phyloP scores from a whole-genome alignment of 2,113 vertebrate genomes.

The Petrocephalus zakoni region DNA sequence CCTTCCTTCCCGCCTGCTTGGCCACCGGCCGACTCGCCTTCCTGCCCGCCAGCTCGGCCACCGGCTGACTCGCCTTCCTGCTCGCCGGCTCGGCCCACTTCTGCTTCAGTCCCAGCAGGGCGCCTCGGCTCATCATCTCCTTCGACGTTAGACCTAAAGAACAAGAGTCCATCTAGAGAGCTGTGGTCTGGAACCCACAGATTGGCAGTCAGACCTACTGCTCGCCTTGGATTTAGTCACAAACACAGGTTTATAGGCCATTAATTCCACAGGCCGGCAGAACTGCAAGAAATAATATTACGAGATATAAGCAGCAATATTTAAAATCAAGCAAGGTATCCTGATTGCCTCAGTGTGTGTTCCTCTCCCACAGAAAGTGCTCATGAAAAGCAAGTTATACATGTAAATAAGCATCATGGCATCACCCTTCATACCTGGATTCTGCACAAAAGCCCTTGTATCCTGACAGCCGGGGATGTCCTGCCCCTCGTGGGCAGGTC shows the following conservation, averaged over 20 bases:
- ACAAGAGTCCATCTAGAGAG: conserved; percentile 11
- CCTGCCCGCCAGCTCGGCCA: conserved; percentile 49
- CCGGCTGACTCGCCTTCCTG: conserved; percentile 43
- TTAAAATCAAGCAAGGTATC: neutral
- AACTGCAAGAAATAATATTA: neutral
- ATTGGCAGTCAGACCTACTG: neutral
- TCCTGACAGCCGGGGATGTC: conserved; percentile 19
- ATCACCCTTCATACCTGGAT: conserved; percentile 52
- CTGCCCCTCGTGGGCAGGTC: conserved; percentile 8
- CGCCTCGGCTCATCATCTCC: conserved; percentile 47
- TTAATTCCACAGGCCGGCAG: neutral
- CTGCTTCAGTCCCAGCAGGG: neutral
- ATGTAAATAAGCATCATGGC: neutral
- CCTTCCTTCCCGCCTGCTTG: too few species aligned
- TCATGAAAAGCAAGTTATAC: neutral
- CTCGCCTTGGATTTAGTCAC: neutral
- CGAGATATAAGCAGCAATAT: neutral
- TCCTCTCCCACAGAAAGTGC: neutral
- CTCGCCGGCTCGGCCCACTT: conserved; percentile 21
- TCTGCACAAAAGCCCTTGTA: conserved; percentile 36
- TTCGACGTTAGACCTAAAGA: conserved; percentile 57
- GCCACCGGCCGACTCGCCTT: conserved; percentile 51
- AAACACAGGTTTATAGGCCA: neutral
- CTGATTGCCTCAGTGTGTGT: neutral
- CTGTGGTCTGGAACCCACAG: neutral